These are phyloP conservation scores for Centruroides sculpturatus DNA, from an alignment of 1,140 invertebrate species.

Conservation along the genomic window DNA sequence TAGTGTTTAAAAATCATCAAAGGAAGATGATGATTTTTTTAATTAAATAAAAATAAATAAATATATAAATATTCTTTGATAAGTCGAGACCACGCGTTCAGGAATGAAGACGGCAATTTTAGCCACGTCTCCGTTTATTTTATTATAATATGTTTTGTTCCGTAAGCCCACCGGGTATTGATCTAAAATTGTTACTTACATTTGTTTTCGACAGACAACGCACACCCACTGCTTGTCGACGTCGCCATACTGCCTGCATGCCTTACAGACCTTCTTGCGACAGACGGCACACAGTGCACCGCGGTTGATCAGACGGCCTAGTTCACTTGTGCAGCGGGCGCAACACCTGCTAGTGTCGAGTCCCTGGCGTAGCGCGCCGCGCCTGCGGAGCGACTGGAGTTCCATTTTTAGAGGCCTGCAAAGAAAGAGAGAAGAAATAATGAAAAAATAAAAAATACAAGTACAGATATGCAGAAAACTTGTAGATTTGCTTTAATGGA, in stretches of 20 bases:
- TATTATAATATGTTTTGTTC: too few species aligned
- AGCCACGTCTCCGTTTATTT: too few species aligned
- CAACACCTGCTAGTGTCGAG: slow-evolving; percentile 36
- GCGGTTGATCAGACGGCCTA: slow-evolving; percentile 57
- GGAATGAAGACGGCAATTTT: too few species aligned
- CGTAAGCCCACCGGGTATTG: too few species aligned
- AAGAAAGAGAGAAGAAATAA: slow-evolving; percentile 2
- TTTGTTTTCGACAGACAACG: slow-evolving; percentile 53
- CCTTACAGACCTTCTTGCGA: slow-evolving; percentile 52
- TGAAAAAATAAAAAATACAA: not conserved
- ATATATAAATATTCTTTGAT: too few species aligned
- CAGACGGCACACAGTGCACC: slow-evolving; percentile 52
- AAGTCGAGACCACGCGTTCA: too few species aligned
- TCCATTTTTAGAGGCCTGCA: slow-evolving; percentile 18
- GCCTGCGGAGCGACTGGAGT: slow-evolving; percentile 13
- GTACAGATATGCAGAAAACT: not conserved
- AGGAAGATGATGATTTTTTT: too few species aligned
- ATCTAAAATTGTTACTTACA: slow-evolving; percentile 39
- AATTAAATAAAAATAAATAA: too few species aligned
- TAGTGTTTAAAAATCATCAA: too few species aligned
- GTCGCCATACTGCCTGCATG: slow-evolving; percentile 36
- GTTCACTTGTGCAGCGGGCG: slow-evolving; percentile 47
- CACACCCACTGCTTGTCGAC: slow-evolving; percentile 51
- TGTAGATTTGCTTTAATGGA: slow-evolving; percentile 20
- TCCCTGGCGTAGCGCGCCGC: slow-evolving; percentile 16